Evolutionary conservation across 2,888 invertebrate genomes (phyloP).

Genomic region (Sminthurides aquaticus): DNA sequence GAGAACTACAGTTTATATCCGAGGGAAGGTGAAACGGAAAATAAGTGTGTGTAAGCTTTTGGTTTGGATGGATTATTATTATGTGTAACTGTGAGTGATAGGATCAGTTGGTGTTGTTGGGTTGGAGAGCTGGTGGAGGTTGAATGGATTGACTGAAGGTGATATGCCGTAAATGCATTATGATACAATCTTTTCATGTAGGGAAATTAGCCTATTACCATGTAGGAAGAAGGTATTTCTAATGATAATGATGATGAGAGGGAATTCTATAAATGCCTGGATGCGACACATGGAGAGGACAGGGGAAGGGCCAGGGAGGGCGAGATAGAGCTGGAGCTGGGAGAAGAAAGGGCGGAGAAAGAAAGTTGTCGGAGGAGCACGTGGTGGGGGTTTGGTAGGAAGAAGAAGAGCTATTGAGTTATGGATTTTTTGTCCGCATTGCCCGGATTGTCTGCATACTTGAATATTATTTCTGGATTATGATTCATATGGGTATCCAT

Average conservation of each 20-base stretch:
- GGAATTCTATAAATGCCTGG: neutral
- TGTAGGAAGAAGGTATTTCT: neutral
- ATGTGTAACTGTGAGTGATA: too few species aligned
- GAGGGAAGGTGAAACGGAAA: too few species aligned
- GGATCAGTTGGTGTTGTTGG: too few species aligned
- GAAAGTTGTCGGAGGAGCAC: neutral
- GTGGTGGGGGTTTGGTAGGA: neutral
- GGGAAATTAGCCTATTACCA: neutral
- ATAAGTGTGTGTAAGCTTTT: too few species aligned
- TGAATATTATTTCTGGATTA: neutral
- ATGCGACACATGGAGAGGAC: neutral
- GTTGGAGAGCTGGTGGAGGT: too few species aligned
- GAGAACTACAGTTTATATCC: too few species aligned
- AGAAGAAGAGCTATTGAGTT: neutral
- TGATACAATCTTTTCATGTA: neutral
- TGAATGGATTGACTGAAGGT: too few species aligned
- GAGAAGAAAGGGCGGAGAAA: too few species aligned
- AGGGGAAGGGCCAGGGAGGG: too few species aligned
- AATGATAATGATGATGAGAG: neutral
- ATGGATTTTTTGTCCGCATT: neutral
- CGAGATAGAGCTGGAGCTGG: too few species aligned
- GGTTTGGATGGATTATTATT: too few species aligned
- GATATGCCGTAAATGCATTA: neutral
- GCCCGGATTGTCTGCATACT: neutral
- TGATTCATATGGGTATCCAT: neutral